phyloP scores from a whole-genome alignment of 2,888 invertebrate genomes.

The Athetis lepigone region DNA sequence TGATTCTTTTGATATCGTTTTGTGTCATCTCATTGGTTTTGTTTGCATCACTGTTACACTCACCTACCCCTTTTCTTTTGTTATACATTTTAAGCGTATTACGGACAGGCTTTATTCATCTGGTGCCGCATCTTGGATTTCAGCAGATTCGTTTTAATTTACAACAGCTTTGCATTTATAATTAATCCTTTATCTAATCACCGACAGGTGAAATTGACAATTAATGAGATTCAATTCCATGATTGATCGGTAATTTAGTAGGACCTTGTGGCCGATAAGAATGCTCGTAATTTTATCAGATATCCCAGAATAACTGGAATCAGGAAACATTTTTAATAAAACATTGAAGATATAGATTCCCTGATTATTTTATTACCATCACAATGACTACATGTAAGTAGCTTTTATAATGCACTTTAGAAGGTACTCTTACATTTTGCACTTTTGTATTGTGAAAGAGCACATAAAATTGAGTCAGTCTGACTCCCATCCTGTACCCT shows the following conservation, averaged over 20 bases:
- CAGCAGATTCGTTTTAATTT: background rate
- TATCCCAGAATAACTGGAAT: slow-evolving; percentile 17
- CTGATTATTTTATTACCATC: slow-evolving; percentile 20
- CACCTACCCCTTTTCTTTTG: background rate
- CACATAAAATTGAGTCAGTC: slow-evolving; percentile 32
- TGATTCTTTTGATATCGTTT: slow-evolving; percentile 7
- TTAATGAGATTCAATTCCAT: slow-evolving; percentile 23
- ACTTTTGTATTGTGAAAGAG: slow-evolving; percentile 9
- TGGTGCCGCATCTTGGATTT: background rate
- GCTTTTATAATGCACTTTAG: background rate
- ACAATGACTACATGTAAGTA: background rate
- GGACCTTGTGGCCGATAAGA: slow-evolving; percentile 22
- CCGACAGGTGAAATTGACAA: slow-evolving; percentile 21
- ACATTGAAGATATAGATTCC: slow-evolving; percentile 18
- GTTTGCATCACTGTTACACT: background rate
- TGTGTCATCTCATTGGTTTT: background rate
- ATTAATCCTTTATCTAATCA: slow-evolving; percentile 25
- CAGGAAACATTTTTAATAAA: slow-evolving; percentile 18
- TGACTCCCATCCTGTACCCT: slow-evolving; percentile 44
- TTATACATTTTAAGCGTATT: too few species aligned
- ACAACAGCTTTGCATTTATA: background rate
- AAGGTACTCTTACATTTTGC: slow-evolving; percentile 4
- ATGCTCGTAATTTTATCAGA: slow-evolving; percentile 19
- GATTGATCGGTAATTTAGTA: slow-evolving; percentile 21
- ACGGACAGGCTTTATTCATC: background rate